Evolutionary conservation across 2,797 vertebrate species (phyloP), one percentile per base, ranked within the genome.

Genomic region (Cirrhinus molitorella): DNA sequence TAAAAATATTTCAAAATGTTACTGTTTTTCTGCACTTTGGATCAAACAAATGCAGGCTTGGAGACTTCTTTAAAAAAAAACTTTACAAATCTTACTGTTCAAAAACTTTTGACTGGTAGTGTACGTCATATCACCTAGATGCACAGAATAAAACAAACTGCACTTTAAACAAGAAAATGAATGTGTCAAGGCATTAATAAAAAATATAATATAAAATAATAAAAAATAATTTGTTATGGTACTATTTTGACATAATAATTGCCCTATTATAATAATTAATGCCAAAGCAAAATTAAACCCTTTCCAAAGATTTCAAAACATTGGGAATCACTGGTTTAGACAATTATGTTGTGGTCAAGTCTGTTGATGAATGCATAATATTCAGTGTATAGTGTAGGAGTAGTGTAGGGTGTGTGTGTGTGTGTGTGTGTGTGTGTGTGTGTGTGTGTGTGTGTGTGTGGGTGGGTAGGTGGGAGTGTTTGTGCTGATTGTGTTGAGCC

Each of bases 391-490:
- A 57, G 34, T 57, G 57, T 75, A 73, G 12, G 3, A 73, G 28
- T 34, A n/a, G 47, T 55, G 63, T 86, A 2, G 47, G 16, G n/a
- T n/a, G n/a, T n/a, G n/a, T n/a, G n/a, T n/a, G n/a, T n/a, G n/a
- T n/a, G n/a, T n/a, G n/a, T n/a, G n/a, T n/a, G 31, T 31, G 31
- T 67, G 72, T 75, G 55, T 63, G 75, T 72, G 57, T 66, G 57
- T 59, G 65, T 85, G 89, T 79, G 49, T 37, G 70, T 59, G 83
- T 78, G 84, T 79, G 83, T 85, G 89, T 88, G 89, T 84, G 86
- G 85, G 74, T 89, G 87, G 55, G 83, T 92, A 91, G 89, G 88
- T 80, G 85, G 91, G 91, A 89, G 89, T 89, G 91, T 92, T 91
- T 91, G 92, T 91, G 91, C 91, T 93, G 92, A 93, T 81, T 82